A percentile compares a stretch with the other conserved stretches of the same genome.
These are phyloP conservation scores for Spicauda simplicius DNA, from an alignment of 2,888 invertebrate genomes.

Conservation along the genomic window DNA sequence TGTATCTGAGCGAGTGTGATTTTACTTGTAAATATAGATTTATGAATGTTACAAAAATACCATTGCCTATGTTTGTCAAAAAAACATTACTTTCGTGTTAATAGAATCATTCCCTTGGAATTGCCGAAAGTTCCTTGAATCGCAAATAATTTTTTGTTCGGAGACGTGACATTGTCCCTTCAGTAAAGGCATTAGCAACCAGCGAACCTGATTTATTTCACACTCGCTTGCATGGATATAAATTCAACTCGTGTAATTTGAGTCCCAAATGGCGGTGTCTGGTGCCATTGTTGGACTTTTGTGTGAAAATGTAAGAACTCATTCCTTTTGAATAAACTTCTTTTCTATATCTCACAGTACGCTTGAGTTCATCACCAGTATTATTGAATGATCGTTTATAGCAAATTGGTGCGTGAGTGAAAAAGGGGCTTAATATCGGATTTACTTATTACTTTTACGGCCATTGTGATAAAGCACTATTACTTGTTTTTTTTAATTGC, in stretches of 20 bases:
- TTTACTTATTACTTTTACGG: no score
- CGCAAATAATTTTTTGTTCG: no score
- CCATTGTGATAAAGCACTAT: no score
- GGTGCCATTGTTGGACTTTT: constrained; percentile 13
- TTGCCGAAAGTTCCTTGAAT: no score
- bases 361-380: not conserved
- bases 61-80: no score
- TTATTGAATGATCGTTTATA: not conserved
- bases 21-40: no score
- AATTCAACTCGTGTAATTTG: not conserved
- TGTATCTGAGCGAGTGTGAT: no score
- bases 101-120: no score
- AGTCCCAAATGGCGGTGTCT: constrained; percentile 7
- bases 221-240: not conserved
- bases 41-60: no score
- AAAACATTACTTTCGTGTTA: no score
- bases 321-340: not conserved
- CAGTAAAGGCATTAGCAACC: not conserved
- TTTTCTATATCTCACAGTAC: not conserved
- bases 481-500: no score
- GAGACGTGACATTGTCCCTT: not conserved
- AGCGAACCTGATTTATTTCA: not conserved
- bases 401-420: not conserved
- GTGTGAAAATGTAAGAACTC: constrained; percentile 14
- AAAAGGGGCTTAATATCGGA: no score